phyloP scores from a whole-genome alignment of 1,140 invertebrate species.

The Thaumetopoea pityocampa region DNA sequence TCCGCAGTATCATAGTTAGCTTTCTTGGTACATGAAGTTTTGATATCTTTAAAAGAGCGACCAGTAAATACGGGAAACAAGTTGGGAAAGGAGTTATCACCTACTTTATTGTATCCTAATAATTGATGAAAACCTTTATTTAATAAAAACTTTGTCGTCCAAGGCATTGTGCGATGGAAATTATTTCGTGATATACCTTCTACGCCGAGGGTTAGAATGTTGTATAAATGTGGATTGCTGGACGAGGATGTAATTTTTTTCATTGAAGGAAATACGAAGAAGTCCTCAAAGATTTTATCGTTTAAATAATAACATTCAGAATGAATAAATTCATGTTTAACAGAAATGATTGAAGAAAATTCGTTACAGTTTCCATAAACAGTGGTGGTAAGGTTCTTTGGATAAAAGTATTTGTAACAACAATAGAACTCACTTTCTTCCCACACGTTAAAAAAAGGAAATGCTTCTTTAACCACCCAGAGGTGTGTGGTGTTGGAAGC shows the following conservation, averaged over 20 bases:
- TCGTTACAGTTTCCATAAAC: slow-evolving; percentile 17
- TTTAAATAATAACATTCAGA: slow-evolving; percentile 22
- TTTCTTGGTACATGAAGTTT: slow-evolving; percentile 64
- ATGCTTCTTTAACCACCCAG: slow-evolving; percentile 13
- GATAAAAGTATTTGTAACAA: slow-evolving; percentile 20
- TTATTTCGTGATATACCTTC: slow-evolving; percentile 29
- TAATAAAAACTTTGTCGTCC: slow-evolving; percentile 17
- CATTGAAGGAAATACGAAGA: slow-evolving; percentile 14
- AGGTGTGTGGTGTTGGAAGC: slow-evolving; percentile 17
- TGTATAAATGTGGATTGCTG: slow-evolving; percentile 8
- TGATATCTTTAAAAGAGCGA: slow-evolving; percentile 72
- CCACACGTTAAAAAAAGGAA: slow-evolving; percentile 10
- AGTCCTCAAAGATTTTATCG: slow-evolving; percentile 19
- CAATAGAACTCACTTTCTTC: slow-evolving; percentile 16
- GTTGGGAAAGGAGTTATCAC: slow-evolving; percentile 88
- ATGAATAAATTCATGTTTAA: slow-evolving; percentile 20
- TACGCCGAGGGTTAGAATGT: slow-evolving; percentile 25
- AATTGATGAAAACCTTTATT: slow-evolving; percentile 65
- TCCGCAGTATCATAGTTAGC: slow-evolving; percentile 23
- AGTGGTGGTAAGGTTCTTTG: slow-evolving; percentile 10
- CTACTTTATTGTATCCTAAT: slow-evolving; percentile 86
- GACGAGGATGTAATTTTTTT: background rate
- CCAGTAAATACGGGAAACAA: slow-evolving; percentile 82
- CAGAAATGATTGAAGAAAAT: slow-evolving; percentile 18
- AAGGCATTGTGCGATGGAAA: slow-evolving; percentile 28